Evolutionary conservation across 2,888 invertebrate species (phyloP).

Genomic region (Nephrotoma appendiculata): DNA sequence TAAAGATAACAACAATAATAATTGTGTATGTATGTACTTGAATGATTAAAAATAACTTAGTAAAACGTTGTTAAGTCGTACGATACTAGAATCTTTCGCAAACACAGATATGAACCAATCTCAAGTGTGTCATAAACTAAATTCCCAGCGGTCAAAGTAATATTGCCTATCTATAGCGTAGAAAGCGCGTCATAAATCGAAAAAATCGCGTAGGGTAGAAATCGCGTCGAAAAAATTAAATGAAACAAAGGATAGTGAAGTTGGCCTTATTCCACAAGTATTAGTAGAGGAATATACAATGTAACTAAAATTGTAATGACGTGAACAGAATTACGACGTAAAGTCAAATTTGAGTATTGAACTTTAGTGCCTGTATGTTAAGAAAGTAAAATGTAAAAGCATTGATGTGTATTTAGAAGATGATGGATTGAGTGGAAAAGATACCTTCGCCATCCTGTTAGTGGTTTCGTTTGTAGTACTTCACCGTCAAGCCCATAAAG

Average conservation of each 20-base stretch:
- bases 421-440: conserved; percentile 15
- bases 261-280: too few relatives aligned
- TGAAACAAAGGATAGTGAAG: background rate
- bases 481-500: conserved; percentile 66
- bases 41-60: background rate
- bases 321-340: background rate
- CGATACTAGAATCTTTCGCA: background rate
- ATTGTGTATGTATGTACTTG: background rate
- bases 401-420: background rate
- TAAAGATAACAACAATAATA: background rate
- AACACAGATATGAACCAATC: background rate
- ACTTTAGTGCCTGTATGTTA: background rate
- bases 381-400: background rate
- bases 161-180: too few relatives aligned
- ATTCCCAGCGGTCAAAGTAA: background rate
- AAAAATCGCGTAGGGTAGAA: too few relatives aligned
- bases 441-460: conserved; percentile 85
- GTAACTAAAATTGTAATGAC: background rate
- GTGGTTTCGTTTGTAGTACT: conserved; percentile 59
- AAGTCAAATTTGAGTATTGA: background rate
- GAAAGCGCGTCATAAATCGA: too few relatives aligned
- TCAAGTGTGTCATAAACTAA: background rate
- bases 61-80: background rate
- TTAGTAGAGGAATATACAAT: background rate
- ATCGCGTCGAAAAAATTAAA: too few relatives aligned